These are phyloP conservation scores for Temnothorax nylanderi DNA, from an alignment of 1,140 invertebrate genomes.

Conservation along the genomic window DNA sequence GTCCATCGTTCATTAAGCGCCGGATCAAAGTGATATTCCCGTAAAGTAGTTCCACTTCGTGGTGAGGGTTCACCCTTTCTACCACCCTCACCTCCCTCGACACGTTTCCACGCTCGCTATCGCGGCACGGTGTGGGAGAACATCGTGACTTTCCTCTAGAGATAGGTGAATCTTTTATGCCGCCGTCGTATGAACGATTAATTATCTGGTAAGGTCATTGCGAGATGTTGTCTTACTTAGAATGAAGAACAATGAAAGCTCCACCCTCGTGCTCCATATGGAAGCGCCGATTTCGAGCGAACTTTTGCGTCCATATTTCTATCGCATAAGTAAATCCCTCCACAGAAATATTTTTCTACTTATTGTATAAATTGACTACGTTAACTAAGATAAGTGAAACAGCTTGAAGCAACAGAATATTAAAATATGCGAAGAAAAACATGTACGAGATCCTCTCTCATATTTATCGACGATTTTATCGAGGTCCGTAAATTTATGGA, in stretches of 20 bases:
- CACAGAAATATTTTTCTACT: background rate
- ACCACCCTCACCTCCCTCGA: slow-evolving; percentile 61
- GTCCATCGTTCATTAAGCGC: slow-evolving; percentile 82
- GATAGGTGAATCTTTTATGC: slow-evolving; percentile 70
- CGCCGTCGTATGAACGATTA: slow-evolving; percentile 66
- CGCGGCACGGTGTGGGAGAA: slow-evolving; percentile 34
- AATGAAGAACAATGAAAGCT: slow-evolving; percentile 52
- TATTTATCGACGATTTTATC: background rate
- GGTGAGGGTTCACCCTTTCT: slow-evolving; percentile 68
- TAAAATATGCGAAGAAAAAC: background rate
- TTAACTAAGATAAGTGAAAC: background rate
- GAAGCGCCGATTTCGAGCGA: background rate
- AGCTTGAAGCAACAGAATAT: background rate
- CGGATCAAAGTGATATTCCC: slow-evolving; percentile 84
- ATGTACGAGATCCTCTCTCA: background rate
- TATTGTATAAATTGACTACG: background rate
- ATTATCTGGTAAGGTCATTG: slow-evolving; percentile 55
- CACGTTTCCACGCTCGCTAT: slow-evolving; percentile 50
- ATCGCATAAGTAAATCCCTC: background rate
- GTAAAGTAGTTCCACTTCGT: slow-evolving; percentile 75
- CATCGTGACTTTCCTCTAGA: slow-evolving; percentile 62
- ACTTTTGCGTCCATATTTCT: background rate
- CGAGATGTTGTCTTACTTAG: slow-evolving; percentile 29
- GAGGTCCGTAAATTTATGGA: background rate
- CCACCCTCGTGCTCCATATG: too few relatives aligned